These are phyloP conservation scores for Drosophila tristis DNA, from an alignment of 1,140 invertebrate species.

Conservation along the genomic window DNA sequence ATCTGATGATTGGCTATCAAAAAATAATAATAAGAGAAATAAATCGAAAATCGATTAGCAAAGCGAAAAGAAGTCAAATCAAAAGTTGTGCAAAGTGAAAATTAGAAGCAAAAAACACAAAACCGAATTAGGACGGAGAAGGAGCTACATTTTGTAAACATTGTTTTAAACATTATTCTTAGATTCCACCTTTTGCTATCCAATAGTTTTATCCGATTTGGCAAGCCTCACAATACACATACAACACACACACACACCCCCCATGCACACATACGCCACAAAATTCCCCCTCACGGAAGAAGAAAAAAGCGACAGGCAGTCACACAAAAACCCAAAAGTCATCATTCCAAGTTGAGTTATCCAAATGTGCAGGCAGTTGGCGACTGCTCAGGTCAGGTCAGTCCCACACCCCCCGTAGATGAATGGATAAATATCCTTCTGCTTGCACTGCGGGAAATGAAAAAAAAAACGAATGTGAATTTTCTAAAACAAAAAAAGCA, in stretches of 20 bases:
- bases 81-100: conserved; percentile 13
- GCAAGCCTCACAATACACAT: conserved; percentile 13
- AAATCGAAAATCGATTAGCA: conserved; percentile 43
- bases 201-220: conserved; percentile 48
- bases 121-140: conserved; percentile 29
- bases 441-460: conserved; percentile 54
- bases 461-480: conserved; percentile 47
- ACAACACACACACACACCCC: conserved; percentile 15
- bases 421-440: conserved; percentile 21
- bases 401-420: no score
- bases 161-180: conserved; percentile 54
- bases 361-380: conserved; percentile 26
- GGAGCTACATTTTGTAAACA: conserved; percentile 58
- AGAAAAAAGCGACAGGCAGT: conserved; percentile 47
- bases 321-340: conserved; percentile 53
- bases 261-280: background rate
- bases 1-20: conserved; percentile 53
- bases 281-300: conserved; percentile 9
- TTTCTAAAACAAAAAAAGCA: conserved; percentile 23
- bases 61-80: conserved; percentile 40
- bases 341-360: conserved; percentile 70
- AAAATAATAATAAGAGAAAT: conserved; percentile 50
- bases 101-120: conserved; percentile 21
- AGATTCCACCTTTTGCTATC: conserved; percentile 42
- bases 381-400: background rate